Percentiles rank a stretch among this genome's conserved stretches.
These are phyloP conservation scores for Lycocerus yunnanus DNA, from an alignment of 2,888 invertebrate genomes.

Conservation along the genomic window DNA sequence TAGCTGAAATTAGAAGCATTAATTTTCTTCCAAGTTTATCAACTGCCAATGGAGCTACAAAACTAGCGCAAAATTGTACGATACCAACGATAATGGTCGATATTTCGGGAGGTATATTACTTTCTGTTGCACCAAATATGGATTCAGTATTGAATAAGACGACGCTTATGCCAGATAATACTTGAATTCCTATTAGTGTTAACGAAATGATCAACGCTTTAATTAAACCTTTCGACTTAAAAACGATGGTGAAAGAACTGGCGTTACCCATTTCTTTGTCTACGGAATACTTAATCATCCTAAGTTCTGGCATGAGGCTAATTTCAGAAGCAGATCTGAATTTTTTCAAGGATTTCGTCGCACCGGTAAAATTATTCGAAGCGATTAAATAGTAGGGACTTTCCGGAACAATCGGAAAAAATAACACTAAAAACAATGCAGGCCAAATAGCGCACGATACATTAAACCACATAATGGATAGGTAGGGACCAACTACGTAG, in stretches of 20 bases:
- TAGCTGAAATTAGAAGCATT: not conserved
- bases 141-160: not conserved
- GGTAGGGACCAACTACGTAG: not conserved
- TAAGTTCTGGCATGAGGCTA: not conserved
- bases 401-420: not conserved
- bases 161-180: not conserved
- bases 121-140: not conserved
- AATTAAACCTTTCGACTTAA: not conserved
- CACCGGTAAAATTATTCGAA: not conserved
- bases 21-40: not conserved
- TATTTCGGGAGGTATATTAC: not conserved
- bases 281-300: not conserved
- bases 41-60: not conserved
- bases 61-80: not conserved
- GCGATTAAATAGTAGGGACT: not conserved
- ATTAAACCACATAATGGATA: not conserved
- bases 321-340: not conserved
- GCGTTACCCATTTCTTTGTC: not conserved
- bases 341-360: not conserved
- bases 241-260: not conserved
- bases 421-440: not conserved
- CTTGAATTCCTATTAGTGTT: not conserved
- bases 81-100: not conserved
- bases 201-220: not conserved
- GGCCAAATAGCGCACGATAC: not conserved